Evolutionary conservation across 2,888 invertebrate genomes (phyloP).

Genomic region (Carpatolechia fugitivella): DNA sequence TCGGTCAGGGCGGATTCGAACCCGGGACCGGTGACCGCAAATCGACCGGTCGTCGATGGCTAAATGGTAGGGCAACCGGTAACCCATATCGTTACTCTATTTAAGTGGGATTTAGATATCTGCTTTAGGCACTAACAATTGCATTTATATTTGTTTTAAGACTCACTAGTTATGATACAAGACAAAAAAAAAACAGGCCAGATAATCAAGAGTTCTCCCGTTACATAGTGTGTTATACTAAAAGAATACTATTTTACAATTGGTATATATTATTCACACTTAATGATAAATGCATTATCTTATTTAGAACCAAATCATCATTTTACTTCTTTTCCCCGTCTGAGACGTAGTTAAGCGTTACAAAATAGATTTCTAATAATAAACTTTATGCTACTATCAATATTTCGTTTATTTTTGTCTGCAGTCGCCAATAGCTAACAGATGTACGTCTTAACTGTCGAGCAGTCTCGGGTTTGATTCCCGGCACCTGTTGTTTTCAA

Average conservation of each 20-base stretch:
- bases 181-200: too few relatives aligned
- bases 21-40: conserved; percentile 34
- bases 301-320: too few relatives aligned
- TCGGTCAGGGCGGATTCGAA: conserved; percentile 1
- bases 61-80: conserved; percentile 10
- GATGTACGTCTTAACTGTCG: conserved; percentile 62
- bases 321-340: background rate
- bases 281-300: too few relatives aligned
- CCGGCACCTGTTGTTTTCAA: conserved; percentile 71
- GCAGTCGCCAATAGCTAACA: conserved; percentile 49
- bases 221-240: too few relatives aligned
- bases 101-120: background rate
- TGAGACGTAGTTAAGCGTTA: background rate
- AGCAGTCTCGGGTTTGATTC: conserved; percentile 61
- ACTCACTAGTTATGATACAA: too few relatives aligned
- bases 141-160: too few relatives aligned
- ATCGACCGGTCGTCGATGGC: conserved; percentile 30
- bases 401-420: background rate
- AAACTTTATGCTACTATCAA: conserved; percentile 2
- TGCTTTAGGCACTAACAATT: too few relatives aligned
- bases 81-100: conserved; percentile 1
- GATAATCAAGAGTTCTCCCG: too few relatives aligned
- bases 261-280: too few relatives aligned
- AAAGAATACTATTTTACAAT: too few relatives aligned
- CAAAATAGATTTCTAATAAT: background rate